Percentiles rank a stretch among this genome's conserved stretches.
Conservation (phyloP, 2,797 vertebrate species). For the Melanotaenia nigrans region DNA sequence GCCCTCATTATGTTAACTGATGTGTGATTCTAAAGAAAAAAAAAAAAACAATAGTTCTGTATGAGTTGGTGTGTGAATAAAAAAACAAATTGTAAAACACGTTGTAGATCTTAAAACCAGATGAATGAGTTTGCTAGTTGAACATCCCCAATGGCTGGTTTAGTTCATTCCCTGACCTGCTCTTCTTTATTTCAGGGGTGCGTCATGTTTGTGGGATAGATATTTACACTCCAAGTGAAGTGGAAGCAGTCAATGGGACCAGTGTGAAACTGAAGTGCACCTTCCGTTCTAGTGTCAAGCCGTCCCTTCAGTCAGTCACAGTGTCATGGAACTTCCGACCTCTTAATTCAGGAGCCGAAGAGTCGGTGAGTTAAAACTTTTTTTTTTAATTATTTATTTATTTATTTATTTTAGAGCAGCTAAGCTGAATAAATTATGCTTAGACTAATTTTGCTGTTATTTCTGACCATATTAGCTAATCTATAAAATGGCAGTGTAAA, state of each 20-base stretch:
- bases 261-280: constrained; percentile 88
- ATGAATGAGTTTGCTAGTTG: not conserved
- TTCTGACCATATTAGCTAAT: too few species aligned
- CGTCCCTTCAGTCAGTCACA: constrained; percentile 49
- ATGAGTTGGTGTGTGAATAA: not conserved
- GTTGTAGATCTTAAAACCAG: not conserved
- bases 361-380: constrained; percentile 82
- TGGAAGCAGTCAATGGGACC: constrained; percentile 90
- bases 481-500: too few species aligned
- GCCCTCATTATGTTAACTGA: not conserved
- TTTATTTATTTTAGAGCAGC: not conserved
- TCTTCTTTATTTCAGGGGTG: constrained; percentile 73
- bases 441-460: too few species aligned
- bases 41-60: not conserved
- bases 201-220: constrained; percentile 79
- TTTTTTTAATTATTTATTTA: not conserved
- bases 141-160: not conserved
- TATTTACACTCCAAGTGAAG: constrained; percentile 77
- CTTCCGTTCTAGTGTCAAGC: constrained; percentile 80
- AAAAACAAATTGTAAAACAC: not conserved
- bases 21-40: not conserved
- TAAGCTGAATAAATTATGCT: not conserved
- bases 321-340: constrained; percentile 91
- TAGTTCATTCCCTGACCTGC: not conserved
- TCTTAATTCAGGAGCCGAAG: constrained; percentile 66